phyloP scores from a whole-genome alignment of 2,797 vertebrate species.

The Echiichthys vipera region DNA sequence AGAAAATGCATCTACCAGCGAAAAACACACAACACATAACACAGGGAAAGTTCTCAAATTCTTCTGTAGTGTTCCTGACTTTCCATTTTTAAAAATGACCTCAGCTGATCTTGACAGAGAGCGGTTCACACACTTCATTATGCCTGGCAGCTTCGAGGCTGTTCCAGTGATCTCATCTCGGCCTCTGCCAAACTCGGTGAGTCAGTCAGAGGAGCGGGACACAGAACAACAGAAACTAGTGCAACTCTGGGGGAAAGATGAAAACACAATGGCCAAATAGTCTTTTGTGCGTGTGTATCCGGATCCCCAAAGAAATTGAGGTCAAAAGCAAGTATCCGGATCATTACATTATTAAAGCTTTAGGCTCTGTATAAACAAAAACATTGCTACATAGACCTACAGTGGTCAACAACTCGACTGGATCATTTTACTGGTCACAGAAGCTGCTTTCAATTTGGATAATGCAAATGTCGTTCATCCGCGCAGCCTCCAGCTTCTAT shows the following conservation, averaged over 20 bases:
- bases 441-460: conserved; percentile 33
- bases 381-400: background rate
- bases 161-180: conserved; percentile 65
- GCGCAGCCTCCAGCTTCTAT: background rate
- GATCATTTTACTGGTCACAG: background rate
- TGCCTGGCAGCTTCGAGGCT: conserved; percentile 45
- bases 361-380: background rate
- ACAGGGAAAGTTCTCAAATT: background rate
- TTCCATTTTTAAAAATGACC: background rate
- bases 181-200: conserved; percentile 33
- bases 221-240: conserved; percentile 18
- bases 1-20: background rate
- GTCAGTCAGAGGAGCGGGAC: conserved; percentile 25
- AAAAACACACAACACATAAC: background rate
- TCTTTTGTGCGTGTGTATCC: background rate
- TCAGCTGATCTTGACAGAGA: background rate
- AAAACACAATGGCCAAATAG: background rate
- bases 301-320: too few relatives aligned
- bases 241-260: background rate
- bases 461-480: conserved; percentile 38
- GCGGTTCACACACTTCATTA: conserved; percentile 15
- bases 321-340: too few relatives aligned
- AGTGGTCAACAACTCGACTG: background rate
- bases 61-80: background rate
- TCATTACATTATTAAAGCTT: background rate